Evolutionary conservation across 1,140 invertebrate species (phyloP).

Genomic region (Cyclargus thomasi): DNA sequence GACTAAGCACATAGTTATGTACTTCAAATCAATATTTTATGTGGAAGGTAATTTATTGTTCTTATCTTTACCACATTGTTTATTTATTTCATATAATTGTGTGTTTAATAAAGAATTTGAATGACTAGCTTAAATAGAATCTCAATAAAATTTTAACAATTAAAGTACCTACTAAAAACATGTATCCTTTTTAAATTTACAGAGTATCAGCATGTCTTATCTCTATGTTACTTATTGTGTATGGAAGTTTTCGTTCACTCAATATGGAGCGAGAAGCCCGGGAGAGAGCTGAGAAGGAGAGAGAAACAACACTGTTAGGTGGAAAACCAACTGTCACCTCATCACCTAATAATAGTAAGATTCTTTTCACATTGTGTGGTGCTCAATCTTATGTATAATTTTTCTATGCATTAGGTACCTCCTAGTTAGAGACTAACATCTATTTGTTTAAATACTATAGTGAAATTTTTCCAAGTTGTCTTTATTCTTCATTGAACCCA

Average conservation of each 20-base stretch:
- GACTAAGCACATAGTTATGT: neutral
- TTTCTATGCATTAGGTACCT: too few relatives aligned
- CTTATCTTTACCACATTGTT: neutral
- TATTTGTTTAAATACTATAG: too few relatives aligned
- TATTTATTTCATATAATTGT: neutral
- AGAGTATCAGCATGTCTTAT: slow-evolving; percentile 97
- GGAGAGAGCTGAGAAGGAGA: slow-evolving; percentile 88
- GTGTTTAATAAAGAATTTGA: too few relatives aligned
- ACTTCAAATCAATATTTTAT: neutral
- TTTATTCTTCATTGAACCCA: too few relatives aligned
- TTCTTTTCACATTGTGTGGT: too few relatives aligned
- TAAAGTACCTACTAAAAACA: too few relatives aligned
- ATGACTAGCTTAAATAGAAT: too few relatives aligned
- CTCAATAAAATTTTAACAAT: too few relatives aligned
- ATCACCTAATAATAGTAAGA: slow-evolving; percentile 52
- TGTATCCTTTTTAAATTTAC: slow-evolving; percentile 38
- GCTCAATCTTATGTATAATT: too few relatives aligned
- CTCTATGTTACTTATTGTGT: slow-evolving; percentile 97
- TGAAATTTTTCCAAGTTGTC: too few relatives aligned
- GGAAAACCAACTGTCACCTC: slow-evolving; percentile 52
- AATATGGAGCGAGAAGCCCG: slow-evolving; percentile 96
- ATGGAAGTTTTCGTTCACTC: slow-evolving; percentile 93
- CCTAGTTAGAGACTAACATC: too few relatives aligned
- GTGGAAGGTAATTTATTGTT: neutral
- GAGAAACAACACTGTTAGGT: slow-evolving; percentile 69